Evolutionary conservation across 2,888 invertebrate species (phyloP).

Genomic region (Andrena marginata): DNA sequence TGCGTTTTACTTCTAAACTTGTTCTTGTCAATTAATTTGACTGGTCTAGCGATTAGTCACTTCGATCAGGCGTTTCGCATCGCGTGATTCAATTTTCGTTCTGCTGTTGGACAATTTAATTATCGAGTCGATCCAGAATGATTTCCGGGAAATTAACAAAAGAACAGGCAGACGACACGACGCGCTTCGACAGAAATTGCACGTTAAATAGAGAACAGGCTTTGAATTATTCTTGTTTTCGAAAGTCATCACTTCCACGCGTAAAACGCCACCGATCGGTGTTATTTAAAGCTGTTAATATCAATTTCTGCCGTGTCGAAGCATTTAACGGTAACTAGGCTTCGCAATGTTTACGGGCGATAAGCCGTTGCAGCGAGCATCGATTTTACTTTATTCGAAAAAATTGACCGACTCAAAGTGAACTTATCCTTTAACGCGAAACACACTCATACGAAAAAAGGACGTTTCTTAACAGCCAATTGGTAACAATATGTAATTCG

Average conservation of each 20-base stretch:
- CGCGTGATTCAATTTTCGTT: no score
- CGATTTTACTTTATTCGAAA: neutral
- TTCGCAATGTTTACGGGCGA: neutral
- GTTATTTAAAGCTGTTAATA: neutral
- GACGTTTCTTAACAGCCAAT: no score
- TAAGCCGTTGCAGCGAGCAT: neutral
- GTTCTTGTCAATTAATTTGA: no score
- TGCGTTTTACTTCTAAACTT: no score
- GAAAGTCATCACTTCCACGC: neutral
- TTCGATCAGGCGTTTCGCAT: no score
- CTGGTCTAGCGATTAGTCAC: no score
- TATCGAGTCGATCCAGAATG: neutral
- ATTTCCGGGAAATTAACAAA: neutral
- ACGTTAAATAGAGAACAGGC: neutral
- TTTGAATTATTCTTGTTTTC: neutral
- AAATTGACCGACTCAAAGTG: no score
- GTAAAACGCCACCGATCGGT: neutral
- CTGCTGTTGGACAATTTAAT: neutral
- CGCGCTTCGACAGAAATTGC: neutral
- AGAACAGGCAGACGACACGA: neutral
- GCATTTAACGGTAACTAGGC: neutral
- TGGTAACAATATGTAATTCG: no score
- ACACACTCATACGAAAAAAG: no score
- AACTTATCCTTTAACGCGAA: no score
- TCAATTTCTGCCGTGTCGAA: neutral